Percentiles rank a stretch among this genome's conserved stretches.
Evolutionary conservation across 2,113 vertebrate genomes (phyloP).

Genomic region (Notothenia rossii): DNA sequence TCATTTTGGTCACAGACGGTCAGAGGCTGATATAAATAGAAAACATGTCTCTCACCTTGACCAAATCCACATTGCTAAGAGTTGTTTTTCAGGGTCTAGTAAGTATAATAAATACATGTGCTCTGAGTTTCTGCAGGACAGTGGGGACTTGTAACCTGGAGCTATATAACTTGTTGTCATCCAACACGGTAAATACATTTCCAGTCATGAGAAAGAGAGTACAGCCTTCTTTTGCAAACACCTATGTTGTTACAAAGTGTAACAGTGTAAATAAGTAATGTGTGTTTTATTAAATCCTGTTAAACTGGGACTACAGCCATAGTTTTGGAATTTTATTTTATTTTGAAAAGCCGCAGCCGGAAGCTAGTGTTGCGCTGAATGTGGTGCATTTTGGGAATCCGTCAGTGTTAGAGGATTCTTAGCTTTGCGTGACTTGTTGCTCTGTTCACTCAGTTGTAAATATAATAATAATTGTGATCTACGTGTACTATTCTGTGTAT

Average conservation of each 20-base stretch:
- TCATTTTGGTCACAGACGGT: neutral
- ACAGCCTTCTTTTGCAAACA: neutral
- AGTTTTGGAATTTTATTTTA: too few relatives aligned
- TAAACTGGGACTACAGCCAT: too few relatives aligned
- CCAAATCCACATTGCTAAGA: neutral
- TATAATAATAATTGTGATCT: too few relatives aligned
- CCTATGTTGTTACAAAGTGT: neutral
- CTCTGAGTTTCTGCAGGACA: constrained; percentile 4
- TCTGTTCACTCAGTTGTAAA: too few relatives aligned
- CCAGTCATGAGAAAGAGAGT: neutral
- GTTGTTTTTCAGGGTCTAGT: neutral
- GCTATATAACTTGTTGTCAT: constrained; percentile 20
- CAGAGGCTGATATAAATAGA: constrained; percentile 5
- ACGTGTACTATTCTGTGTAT: too few relatives aligned
- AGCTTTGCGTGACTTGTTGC: too few relatives aligned
- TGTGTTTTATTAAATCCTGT: too few relatives aligned
- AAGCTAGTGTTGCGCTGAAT: too few relatives aligned
- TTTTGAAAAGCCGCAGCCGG: too few relatives aligned
- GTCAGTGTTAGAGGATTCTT: too few relatives aligned
- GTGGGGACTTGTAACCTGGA: constrained; percentile 18
- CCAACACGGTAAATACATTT: constrained; percentile 19
- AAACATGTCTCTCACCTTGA: neutral
- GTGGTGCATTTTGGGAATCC: too few relatives aligned
- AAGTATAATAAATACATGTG: neutral
- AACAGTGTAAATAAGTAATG: too few relatives aligned